Percentiles rank a stretch among this genome's conserved stretches.
Conservation (phyloP, 2,888 invertebrate species). For the Drosophila formosana region DNA sequence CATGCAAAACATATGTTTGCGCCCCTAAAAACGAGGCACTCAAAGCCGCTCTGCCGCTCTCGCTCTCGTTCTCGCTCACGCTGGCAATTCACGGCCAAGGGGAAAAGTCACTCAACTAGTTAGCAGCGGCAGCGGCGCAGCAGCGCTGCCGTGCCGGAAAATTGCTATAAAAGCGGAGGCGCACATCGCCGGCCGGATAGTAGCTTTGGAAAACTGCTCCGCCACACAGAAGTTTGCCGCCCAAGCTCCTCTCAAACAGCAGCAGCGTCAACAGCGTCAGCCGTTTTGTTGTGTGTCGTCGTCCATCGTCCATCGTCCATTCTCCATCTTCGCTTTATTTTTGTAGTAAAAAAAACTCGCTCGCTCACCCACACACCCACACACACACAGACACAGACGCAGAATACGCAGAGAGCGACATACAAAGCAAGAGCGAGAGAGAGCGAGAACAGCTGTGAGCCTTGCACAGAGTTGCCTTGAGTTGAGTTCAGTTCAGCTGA, state of each 20-base stretch:
- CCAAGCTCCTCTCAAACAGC: slow-evolving; percentile 64
- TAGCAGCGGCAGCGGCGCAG: slow-evolving; percentile 38
- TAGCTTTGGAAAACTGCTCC: slow-evolving; percentile 84
- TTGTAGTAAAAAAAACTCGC: slow-evolving; percentile 27
- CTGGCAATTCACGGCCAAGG: slow-evolving; percentile 74
- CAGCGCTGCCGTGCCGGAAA: slow-evolving; percentile 66
- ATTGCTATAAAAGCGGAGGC: slow-evolving; percentile 82
- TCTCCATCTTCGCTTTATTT: slow-evolving; percentile 12
- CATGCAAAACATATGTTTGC: slow-evolving; percentile 49
- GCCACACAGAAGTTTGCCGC: slow-evolving; percentile 69
- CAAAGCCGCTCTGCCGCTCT: neutral
- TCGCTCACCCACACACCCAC: slow-evolving; percentile 55
- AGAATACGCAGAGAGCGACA: slow-evolving; percentile 14
- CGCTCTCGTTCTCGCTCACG: slow-evolving; percentile 10
- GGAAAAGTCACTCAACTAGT: slow-evolving; percentile 70
- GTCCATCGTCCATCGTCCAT: slow-evolving; percentile 27
- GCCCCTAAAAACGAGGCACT: slow-evolving; percentile 8
- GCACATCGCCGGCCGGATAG: slow-evolving; percentile 84
- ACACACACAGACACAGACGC: slow-evolving; percentile 6
- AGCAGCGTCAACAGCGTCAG: slow-evolving; percentile 24
- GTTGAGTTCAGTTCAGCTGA: slow-evolving; percentile 21
- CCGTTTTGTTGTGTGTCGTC: slow-evolving; percentile 28
- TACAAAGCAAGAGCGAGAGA: neutral
- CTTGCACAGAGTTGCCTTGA: slow-evolving; percentile 18
- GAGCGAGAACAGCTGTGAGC: slow-evolving; percentile 47